These are phyloP conservation scores for Lasioglossum figueresi DNA, from an alignment of 2,888 invertebrate genomes.

Conservation along the genomic window DNA sequence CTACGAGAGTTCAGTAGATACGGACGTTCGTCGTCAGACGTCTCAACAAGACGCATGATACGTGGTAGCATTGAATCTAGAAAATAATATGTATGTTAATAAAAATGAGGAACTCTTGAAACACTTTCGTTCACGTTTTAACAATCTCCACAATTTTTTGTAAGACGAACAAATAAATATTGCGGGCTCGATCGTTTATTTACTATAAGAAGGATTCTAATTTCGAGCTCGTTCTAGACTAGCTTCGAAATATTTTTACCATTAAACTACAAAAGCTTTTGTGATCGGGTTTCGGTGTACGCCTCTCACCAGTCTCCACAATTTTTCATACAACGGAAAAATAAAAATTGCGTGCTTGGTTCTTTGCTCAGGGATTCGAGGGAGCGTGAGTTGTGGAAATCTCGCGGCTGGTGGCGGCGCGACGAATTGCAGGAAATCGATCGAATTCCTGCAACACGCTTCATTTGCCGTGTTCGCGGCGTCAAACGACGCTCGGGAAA, in stretches of 20 bases:
- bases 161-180: neutral
- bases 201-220: neutral
- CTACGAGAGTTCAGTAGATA: neutral
- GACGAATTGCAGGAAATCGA: neutral
- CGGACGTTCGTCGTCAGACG: conserved; percentile 6
- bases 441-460: neutral
- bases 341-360: neutral
- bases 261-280: neutral
- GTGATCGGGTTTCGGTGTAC: neutral
- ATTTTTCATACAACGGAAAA: neutral
- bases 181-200: neutral
- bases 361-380: neutral
- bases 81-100: neutral
- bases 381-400: neutral
- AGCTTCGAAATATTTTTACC: neutral
- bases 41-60: neutral
- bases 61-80: neutral
- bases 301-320: neutral
- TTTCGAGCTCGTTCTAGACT: neutral
- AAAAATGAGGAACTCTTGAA: neutral
- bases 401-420: neutral
- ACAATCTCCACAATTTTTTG: neutral
- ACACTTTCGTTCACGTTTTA: neutral
- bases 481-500: neutral
- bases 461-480: neutral